Evolutionary conservation across 2,888 invertebrate genomes (phyloP).

Genomic region (Tipula helvola): DNA sequence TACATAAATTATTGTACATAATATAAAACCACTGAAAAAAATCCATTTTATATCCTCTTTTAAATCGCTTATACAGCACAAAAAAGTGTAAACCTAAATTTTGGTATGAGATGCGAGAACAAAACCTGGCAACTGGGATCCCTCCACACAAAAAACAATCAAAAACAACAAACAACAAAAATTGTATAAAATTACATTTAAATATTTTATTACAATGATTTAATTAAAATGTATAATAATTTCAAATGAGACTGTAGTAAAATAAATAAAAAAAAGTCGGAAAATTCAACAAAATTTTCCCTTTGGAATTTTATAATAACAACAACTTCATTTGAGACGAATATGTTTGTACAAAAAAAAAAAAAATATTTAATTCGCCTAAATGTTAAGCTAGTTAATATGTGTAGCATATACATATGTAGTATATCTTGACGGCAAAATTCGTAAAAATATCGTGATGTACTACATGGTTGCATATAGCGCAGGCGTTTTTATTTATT

Average conservation of each 20-base stretch:
- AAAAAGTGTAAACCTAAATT: not conserved
- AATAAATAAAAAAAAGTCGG: not conserved
- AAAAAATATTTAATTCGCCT: not conserved
- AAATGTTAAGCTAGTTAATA: not conserved
- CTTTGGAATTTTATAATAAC: not conserved
- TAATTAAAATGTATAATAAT: not conserved
- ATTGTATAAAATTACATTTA: not conserved
- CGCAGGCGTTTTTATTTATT: not conserved
- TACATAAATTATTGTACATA: not conserved
- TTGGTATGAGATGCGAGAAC: not conserved
- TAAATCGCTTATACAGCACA: not conserved
- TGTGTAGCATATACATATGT: not conserved
- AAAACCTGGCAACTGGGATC: not conserved
- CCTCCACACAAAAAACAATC: not conserved
- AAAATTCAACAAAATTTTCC: not conserved
- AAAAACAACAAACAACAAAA: not conserved
- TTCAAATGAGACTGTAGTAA: not conserved
- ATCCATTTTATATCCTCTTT: not conserved
- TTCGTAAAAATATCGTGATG: not conserved
- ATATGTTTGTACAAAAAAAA: not conserved
- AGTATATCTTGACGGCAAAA: not conserved
- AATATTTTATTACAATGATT: not conserved
- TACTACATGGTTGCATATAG: not conserved
- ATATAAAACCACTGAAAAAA: not conserved
- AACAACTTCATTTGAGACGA: not conserved